Conservation (phyloP, 2,797 vertebrate genomes). For the Coreius guichenoti region DNA sequence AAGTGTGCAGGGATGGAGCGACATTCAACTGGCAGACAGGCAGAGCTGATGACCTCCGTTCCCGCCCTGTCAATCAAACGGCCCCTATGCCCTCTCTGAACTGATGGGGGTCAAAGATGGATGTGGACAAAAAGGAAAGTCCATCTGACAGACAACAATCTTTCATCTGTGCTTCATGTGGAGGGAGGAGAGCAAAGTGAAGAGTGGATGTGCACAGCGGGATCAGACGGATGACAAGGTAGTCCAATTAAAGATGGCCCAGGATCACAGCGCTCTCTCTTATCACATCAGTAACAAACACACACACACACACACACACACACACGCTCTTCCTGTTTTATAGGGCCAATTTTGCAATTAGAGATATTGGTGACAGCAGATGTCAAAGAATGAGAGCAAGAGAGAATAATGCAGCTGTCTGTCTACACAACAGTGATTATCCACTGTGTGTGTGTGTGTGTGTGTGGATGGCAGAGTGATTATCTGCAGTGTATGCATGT, state of each 20-base stretch:
- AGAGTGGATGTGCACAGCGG: constrained; percentile 23
- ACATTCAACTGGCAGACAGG: constrained; percentile 19
- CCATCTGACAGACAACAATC: constrained; percentile 47
- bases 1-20: not conserved
- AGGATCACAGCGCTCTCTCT: constrained; percentile 34
- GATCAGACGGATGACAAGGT: constrained; percentile 29
- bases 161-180: constrained; percentile 27
- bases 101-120: constrained; percentile 42
- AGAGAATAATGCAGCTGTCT: constrained; percentile 37
- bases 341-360: constrained; percentile 60
- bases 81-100: constrained; percentile 18
- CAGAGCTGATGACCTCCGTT: constrained; percentile 20
- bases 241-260: constrained; percentile 43
- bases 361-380: constrained; percentile 58
- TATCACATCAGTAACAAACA: constrained; percentile 6
- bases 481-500: constrained; percentile 7
- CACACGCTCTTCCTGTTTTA: constrained; percentile 10
- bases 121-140: constrained; percentile 18
- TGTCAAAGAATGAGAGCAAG: constrained; percentile 38
- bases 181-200: constrained; percentile 22
- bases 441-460: not conserved
- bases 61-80: constrained; percentile 48
- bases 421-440: constrained; percentile 40
- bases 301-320: constrained; percentile 27
- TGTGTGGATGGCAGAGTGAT: not conserved